A percentile compares a stretch with the other conserved stretches of the same genome.
Conservation (phyloP, 2,797 vertebrate genomes). For the Pterois miles region DNA sequence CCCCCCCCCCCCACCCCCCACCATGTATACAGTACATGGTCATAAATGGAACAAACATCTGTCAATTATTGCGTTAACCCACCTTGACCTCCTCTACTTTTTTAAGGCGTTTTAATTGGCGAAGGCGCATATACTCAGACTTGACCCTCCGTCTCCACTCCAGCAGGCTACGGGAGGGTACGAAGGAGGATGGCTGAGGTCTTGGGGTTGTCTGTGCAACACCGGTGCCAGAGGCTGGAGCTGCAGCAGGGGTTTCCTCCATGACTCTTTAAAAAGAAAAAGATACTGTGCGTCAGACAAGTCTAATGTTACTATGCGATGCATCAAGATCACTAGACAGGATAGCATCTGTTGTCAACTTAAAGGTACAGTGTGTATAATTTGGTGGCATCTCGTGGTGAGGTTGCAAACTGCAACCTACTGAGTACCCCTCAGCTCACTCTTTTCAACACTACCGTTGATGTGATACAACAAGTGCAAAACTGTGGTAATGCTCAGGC, state of each 20-base stretch:
- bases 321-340: background rate
- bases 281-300: background rate
- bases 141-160: slow-evolving; percentile 97
- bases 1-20: no score
- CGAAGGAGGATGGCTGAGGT: slow-evolving; percentile 62
- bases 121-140: slow-evolving; percentile 96
- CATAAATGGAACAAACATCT: background rate
- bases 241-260: slow-evolving; percentile 68
- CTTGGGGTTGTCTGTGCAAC: slow-evolving; percentile 62
- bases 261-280: slow-evolving; percentile 58
- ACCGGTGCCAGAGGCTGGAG: slow-evolving; percentile 21
- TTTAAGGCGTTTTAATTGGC: slow-evolving; percentile 94
- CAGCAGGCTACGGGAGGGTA: slow-evolving; percentile 82
- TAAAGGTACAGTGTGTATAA: background rate
- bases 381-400: background rate
- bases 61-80: slow-evolving; percentile 5
- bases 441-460: accelerated
- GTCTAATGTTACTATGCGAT: background rate
- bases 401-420: no score
- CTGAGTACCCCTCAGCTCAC: no score
- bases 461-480: no score
- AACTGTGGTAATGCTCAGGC: no score
- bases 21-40: background rate
- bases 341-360: background rate
- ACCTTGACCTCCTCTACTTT: slow-evolving; percentile 96